phyloP scores from a whole-genome alignment of 2,888 invertebrate genomes.

The Orthosia cruda region DNA sequence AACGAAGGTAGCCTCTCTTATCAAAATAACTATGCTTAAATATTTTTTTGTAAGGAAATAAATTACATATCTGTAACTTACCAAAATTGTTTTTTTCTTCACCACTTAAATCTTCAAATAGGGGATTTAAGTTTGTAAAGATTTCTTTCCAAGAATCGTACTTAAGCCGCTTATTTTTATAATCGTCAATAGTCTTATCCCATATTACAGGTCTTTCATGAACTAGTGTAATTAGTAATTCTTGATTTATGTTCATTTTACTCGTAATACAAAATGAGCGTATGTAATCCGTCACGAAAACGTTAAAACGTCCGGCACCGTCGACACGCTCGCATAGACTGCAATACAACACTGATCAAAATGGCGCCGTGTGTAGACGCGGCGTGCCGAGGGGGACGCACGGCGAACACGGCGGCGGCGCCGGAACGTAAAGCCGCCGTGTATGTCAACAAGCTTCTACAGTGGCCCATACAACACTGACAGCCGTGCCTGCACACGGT shows the following conservation, averaged over 20 bases:
- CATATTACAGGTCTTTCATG: slow-evolving; percentile 59
- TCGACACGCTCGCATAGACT: too few relatives aligned
- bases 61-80: slow-evolving; percentile 60
- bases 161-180: slow-evolving; percentile 65
- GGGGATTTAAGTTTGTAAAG: slow-evolving; percentile 48
- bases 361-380: too few relatives aligned
- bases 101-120: slow-evolving; percentile 63
- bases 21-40: too few relatives aligned
- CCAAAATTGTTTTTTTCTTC: slow-evolving; percentile 62
- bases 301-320: too few relatives aligned
- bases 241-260: slow-evolving; percentile 63
- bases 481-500: too few relatives aligned
- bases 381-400: too few relatives aligned
- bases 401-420: too few relatives aligned
- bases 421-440: too few relatives aligned
- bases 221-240: slow-evolving; percentile 63
- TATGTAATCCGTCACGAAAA: slow-evolving; percentile 28
- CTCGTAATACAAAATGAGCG: slow-evolving; percentile 23
- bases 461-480: too few relatives aligned
- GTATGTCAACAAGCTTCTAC: too few relatives aligned
- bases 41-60: too few relatives aligned
- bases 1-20: slow-evolving; percentile 47
- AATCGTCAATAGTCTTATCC: slow-evolving; percentile 61
- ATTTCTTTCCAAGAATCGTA: slow-evolving; percentile 48
- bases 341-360: too few relatives aligned